phyloP scores from a whole-genome alignment of 2,888 invertebrate genomes.

The Scaptomyza flava region DNA sequence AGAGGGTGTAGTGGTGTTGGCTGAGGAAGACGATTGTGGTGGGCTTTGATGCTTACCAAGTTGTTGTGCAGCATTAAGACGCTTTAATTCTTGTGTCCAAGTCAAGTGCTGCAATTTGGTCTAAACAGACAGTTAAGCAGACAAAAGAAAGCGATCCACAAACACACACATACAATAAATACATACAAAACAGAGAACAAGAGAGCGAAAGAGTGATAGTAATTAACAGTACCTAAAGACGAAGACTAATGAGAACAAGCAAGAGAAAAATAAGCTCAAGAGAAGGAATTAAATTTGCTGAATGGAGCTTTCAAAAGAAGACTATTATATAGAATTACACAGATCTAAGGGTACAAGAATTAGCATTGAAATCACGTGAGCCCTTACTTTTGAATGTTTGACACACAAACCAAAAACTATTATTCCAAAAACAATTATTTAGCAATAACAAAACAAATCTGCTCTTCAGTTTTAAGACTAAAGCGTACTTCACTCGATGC shows the following conservation, averaged over 20 bases:
- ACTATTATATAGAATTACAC: too few relatives aligned
- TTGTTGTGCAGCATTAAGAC: constrained; percentile 25
- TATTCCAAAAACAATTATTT: too few relatives aligned
- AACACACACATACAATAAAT: constrained; percentile 11
- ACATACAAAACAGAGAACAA: not conserved
- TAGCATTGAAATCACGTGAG: too few relatives aligned
- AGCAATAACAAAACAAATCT: too few relatives aligned
- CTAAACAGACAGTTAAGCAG: constrained; percentile 4
- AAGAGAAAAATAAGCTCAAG: not conserved
- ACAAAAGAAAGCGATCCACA: constrained; percentile 11
- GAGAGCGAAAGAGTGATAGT: not conserved
- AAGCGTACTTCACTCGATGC: not conserved
- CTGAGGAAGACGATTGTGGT: too few relatives aligned
- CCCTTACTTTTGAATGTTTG: too few relatives aligned
- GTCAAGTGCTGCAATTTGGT: constrained; percentile 26
- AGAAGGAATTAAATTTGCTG: not conserved
- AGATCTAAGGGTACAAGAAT: too few relatives aligned
- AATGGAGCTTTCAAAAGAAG: too few relatives aligned
- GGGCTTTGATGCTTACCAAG: not conserved
- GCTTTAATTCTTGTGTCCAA: constrained; percentile 28
- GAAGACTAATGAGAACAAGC: constrained; percentile 10
- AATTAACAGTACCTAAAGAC: constrained; percentile 13
- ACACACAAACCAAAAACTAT: too few relatives aligned
- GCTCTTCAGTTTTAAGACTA: too few relatives aligned
- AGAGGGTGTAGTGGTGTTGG: too few relatives aligned